Conservation (phyloP, 2,113 vertebrate species). For the Mixornis gularis region DNA sequence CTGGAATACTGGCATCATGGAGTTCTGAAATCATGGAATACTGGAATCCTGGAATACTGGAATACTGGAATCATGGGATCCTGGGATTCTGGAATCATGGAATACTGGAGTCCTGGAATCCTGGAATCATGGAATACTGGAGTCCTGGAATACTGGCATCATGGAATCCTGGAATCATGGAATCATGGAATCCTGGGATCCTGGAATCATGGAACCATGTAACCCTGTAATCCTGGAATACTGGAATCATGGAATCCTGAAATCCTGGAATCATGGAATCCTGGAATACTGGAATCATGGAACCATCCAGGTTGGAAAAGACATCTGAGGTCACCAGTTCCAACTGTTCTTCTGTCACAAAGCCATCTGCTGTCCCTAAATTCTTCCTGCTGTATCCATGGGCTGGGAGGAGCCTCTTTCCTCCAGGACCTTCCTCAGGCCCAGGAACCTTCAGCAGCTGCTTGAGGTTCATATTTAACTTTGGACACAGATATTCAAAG, state of each 20-base stretch:
- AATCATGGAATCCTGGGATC: too few species aligned
- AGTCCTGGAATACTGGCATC: too few species aligned
- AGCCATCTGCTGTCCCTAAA: neutral
- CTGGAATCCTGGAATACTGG: neutral
- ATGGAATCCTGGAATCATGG: too few species aligned
- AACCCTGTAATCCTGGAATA: too few species aligned
- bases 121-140: too few species aligned
- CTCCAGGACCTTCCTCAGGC: neutral
- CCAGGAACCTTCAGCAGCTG: neutral
- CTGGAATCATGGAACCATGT: too few species aligned
- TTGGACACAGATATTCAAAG: neutral
- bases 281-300: neutral
- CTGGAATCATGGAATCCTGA: too few species aligned
- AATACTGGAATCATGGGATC: too few species aligned
- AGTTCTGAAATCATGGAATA: neutral
- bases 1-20: too few species aligned
- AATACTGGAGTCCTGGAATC: too few species aligned
- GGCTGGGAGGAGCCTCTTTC: neutral
- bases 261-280: too few species aligned
- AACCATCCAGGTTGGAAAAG: neutral
- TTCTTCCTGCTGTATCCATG: neutral
- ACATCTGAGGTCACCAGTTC: neutral
- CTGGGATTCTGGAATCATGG: fast-evolving
- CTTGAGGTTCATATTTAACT: neutral
- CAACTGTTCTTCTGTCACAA: neutral